These are phyloP conservation scores for Oscheius sp. DNA, from an alignment of 2,888 invertebrate species.

Conservation along the genomic window DNA sequence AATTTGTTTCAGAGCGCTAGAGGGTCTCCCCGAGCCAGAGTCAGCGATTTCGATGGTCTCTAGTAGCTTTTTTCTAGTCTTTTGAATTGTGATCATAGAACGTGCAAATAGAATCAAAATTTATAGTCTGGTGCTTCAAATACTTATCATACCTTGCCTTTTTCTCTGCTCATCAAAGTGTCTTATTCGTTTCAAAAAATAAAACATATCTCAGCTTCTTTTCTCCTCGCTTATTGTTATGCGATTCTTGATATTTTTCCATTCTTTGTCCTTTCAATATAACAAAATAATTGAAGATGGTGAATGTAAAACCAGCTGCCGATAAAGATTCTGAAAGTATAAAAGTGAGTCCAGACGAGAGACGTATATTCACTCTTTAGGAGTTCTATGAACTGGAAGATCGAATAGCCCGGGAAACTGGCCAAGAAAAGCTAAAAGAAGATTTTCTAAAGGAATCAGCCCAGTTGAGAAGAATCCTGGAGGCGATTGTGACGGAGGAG, in stretches of 20 bases:
- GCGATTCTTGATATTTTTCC: too few relatives aligned
- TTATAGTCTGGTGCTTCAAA: slow-evolving; percentile 25
- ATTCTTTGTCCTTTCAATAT: too few relatives aligned
- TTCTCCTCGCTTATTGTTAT: not conserved
- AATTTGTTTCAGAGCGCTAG: slow-evolving; percentile 79
- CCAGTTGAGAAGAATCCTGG: slow-evolving; percentile 24
- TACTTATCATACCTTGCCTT: slow-evolving; percentile 20
- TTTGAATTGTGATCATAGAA: not conserved
- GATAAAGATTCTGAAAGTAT: too few relatives aligned
- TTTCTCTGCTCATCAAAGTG: not conserved
- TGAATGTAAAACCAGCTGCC: too few relatives aligned
- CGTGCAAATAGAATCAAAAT: too few relatives aligned
- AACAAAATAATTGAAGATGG: too few relatives aligned
- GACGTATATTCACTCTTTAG: too few relatives aligned
- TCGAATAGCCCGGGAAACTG: slow-evolving; percentile 33
- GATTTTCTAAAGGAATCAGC: slow-evolving; percentile 30
- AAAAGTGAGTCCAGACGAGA: too few relatives aligned
- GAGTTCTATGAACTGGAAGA: slow-evolving; percentile 51
- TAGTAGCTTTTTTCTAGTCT: slow-evolving; percentile 71
- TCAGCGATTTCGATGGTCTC: slow-evolving; percentile 94
- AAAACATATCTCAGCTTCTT: too few relatives aligned
- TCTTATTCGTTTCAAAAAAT: not conserved
- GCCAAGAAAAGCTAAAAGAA: slow-evolving; percentile 32
- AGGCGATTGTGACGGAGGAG: slow-evolving; percentile 26
- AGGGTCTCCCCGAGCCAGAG: slow-evolving; percentile 89